Base-by-base conservation (phyloP, 2,888 invertebrate species). In the Spilosoma lubricipeda region DNA sequence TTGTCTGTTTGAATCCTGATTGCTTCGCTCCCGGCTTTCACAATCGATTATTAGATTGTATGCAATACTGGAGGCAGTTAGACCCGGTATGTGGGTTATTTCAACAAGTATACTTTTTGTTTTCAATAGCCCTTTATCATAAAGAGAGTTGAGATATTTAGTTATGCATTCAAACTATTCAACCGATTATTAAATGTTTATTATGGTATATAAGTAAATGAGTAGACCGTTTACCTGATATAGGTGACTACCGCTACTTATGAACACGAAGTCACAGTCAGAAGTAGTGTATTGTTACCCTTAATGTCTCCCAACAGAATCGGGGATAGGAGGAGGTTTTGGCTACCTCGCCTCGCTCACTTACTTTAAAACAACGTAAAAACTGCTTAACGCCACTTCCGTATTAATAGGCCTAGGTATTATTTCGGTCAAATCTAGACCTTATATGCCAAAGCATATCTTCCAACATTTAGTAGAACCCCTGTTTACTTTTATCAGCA, bases 1-100 rank as follows among this genome's bases (percentile, higher is more conserved):
- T 99, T 89, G 96, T 99, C 71, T 99, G 98, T 0, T 96, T 99
- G 8, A 96, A 99, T 95, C 98, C 99, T 0, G 96, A 96, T 23
- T 97, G 96, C 84, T 99, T 99, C 93, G 98, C 97, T 0, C 97
- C 98, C 0, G 97, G 97, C 2, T 98, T 99, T 86, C 96, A 97
- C 71, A 97, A 97, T 7, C 96, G 99, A 66, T 95, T 99, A 90
- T 91, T 95, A 1, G 97, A 97, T 77, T 94, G 98, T 65, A 96
- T 98, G 88, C 88, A 96, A 23, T 96, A 97, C 75, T 96, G 98
- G 87, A 96, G 99, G 78, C 90, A 94, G 59, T 90, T 98, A 81
- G 96, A 97, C 78, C 97, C 97, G 68, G 97, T 97, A 89, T 92
- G 91, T n/a, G 30, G 5, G 1, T 59, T 27, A 7, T n/a, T n/a